These are phyloP conservation scores for Portunus trituberculatus DNA, from an alignment of 1,140 invertebrate genomes.

Conservation along the genomic window DNA sequence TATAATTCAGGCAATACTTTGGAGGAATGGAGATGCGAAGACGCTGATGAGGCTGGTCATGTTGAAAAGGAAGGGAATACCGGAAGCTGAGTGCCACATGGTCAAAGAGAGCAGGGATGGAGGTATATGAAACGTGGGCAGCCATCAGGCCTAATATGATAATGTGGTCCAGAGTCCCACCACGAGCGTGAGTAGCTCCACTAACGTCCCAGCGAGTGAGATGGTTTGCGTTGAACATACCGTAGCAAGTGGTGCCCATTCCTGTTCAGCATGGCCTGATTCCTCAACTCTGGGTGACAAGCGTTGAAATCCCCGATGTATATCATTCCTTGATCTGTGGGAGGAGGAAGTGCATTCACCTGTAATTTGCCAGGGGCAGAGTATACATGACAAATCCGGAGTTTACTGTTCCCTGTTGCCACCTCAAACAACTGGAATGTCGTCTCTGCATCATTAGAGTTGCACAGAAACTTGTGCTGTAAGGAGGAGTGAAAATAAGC, in stretches of 20 bases:
- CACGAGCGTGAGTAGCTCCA: conserved; percentile 27
- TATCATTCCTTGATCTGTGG: not conserved
- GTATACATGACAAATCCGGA: not conserved
- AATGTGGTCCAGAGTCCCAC: not conserved
- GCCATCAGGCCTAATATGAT: not conserved
- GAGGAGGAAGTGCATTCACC: not conserved
- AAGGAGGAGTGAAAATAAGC: conserved; percentile 28
- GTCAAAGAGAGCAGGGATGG: not conserved
- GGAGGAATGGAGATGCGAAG: not conserved
- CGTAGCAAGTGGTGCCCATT: not conserved
- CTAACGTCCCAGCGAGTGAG: conserved; percentile 22
- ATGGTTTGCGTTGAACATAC: not conserved
- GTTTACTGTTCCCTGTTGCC: not conserved
- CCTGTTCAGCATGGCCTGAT: not conserved
- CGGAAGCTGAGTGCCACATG: conserved; percentile 28
- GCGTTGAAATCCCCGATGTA: conserved; percentile 32
- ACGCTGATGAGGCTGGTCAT: not conserved
- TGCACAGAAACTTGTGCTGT: not conserved
- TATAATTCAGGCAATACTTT: conserved; percentile 6
- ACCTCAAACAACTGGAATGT: conserved; percentile 30
- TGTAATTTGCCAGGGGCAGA: not conserved
- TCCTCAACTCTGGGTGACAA: conserved; percentile 13
- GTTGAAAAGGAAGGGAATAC: conserved; percentile 33
- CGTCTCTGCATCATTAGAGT: conserved; percentile 3
- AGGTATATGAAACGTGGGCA: not conserved